Conservation (phyloP, 2,888 invertebrate genomes). For the Drosophila prostipennis region DNA sequence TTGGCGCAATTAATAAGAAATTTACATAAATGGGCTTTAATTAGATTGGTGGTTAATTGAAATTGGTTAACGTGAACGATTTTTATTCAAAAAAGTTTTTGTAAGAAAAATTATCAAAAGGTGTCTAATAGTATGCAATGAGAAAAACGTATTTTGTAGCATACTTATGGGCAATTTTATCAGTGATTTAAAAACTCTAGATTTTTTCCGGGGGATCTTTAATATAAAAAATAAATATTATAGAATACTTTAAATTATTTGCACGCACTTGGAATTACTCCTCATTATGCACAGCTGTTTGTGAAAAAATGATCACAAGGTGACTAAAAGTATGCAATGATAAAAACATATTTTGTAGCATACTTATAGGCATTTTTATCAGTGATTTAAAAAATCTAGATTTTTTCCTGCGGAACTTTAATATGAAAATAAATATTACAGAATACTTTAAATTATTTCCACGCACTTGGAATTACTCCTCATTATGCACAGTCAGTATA, state of each 20-base stretch:
- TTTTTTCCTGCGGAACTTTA: too few relatives aligned
- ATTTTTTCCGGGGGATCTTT: neutral
- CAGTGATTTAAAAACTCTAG: too few relatives aligned
- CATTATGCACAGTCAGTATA: constrained; percentile 24
- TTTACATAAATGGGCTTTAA: constrained; percentile 21
- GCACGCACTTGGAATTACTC: neutral
- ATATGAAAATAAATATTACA: neutral
- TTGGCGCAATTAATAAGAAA: constrained; percentile 27
- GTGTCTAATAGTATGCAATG: too few relatives aligned
- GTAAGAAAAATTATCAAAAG: neutral
- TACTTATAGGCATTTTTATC: too few relatives aligned
- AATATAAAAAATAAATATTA: too few relatives aligned
- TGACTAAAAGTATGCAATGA: too few relatives aligned
- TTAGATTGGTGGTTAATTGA: constrained; percentile 26
- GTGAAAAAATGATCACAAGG: too few relatives aligned
- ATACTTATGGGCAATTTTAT: too few relatives aligned
- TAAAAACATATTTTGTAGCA: too few relatives aligned
- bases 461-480: neutral
- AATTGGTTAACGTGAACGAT: neutral
- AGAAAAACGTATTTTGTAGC: too few relatives aligned
- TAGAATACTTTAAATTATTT: neutral
- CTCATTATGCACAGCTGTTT: constrained; percentile 28
- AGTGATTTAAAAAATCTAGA: too few relatives aligned
- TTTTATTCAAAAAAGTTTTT: too few relatives aligned
- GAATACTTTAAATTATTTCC: neutral